Base-by-base conservation (phyloP, 2,113 vertebrate genomes). In the Carassius auratus region DNA sequence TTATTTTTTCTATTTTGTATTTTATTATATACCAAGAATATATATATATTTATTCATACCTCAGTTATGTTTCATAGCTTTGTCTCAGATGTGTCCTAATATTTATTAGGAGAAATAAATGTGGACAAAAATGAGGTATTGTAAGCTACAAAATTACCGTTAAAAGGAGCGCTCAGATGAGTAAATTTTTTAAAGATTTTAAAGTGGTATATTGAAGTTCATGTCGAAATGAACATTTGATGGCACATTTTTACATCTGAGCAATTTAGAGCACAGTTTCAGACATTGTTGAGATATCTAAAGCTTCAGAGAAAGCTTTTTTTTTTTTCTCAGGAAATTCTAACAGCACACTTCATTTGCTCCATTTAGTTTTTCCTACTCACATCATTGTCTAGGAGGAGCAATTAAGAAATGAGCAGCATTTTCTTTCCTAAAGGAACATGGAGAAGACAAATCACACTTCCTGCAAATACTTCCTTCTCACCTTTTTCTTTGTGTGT, bases 361-460 rank as follows among this genome's bases (percentile, higher is more conserved):
- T 59, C 50, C 45, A 33, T 77, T 77, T 42, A 36, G 21, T 74
- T 38, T 45, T 8, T 45, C 38, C 4, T 57, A 36, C 12, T 57
- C 52, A 4, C 55, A 36, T 59, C 36, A 38, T 38, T 38, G 76
- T 57, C 52, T 38, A 61, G 9, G 26, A 78, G 8, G 57, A 78
- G 12, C 55, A 78, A 76, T 9, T 55, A 52, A 55, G 76, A 76
- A 52, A 57, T 57, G 15, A 19, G 17, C 23, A 76, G 23, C n/a
- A 75, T 75, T 15, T 48, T 48, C 13, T 75, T 48, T 75, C n/a
- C 71, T 75, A 75, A 75, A 45, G 42, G 55, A 59, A 78, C 52
- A 13, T 50, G 13, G 26, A 33, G 3, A 55, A 45, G 69, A 45
- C 21, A 6, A 48, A 12, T 75, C 71, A 48, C 71, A 75, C 71